Evolutionary conservation across 2,888 invertebrate species (phyloP).

Genomic region (Cordilura impudica): DNA sequence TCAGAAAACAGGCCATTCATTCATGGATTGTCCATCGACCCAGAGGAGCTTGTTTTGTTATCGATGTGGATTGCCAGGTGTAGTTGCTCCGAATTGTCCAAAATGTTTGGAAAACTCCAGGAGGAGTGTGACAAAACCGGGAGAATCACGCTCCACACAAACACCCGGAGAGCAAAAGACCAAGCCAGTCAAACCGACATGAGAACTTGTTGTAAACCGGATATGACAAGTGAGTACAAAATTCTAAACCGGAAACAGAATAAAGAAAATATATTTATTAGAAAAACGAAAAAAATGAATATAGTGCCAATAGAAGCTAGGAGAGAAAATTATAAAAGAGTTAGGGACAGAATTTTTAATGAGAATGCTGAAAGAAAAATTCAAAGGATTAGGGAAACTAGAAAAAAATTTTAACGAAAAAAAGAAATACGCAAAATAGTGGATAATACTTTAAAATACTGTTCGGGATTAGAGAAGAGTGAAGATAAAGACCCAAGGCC

Average conservation of each 20-base stretch:
- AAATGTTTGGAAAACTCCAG: background rate
- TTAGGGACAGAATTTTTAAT: background rate
- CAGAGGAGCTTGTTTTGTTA: slow-evolving; percentile 1
- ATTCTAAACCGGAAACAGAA: background rate
- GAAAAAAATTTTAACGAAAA: too few species aligned
- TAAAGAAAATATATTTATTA: background rate
- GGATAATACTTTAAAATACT: background rate
- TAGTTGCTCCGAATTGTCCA: background rate
- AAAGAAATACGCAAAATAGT: too few species aligned
- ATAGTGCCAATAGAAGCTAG: background rate
- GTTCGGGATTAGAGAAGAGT: background rate
- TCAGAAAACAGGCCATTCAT: background rate
- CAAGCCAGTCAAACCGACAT: background rate
- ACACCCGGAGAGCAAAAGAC: background rate
- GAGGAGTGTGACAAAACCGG: background rate
- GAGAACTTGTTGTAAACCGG: background rate
- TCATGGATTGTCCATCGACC: background rate
- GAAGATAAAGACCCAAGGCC: slow-evolving; percentile 13
- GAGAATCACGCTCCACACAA: slow-evolving; percentile 13
- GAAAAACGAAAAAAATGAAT: background rate
- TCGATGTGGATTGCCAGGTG: background rate
- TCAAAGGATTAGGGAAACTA: background rate
- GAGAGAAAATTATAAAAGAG: background rate
- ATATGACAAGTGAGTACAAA: background rate
- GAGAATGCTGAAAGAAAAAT: background rate